phyloP scores from a whole-genome alignment of 2,113 vertebrate genomes.

The Sinocyclocheilus maitianheensis region DNA sequence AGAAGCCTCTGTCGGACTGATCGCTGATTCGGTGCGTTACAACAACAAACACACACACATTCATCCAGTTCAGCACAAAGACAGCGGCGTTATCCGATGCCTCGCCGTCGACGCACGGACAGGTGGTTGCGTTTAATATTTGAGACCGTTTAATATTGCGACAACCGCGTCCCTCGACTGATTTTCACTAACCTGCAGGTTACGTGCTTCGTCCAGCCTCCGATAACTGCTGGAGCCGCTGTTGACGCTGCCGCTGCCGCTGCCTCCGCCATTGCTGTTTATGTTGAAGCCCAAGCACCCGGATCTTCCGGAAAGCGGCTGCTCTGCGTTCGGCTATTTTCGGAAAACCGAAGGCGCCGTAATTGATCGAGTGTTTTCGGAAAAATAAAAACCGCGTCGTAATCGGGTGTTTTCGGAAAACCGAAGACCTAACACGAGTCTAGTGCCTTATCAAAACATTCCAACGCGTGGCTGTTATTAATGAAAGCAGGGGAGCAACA shows the following conservation, averaged over 20 bases:
- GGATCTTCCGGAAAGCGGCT: constrained; percentile 76
- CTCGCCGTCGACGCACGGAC: neutral
- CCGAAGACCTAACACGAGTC: neutral
- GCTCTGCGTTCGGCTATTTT: constrained; percentile 61
- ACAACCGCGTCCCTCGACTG: no score
- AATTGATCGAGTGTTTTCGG: constrained; percentile 32
- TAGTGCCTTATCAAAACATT: neutral
- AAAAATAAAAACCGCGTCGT: neutral
- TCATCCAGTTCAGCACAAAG: constrained; percentile 38
- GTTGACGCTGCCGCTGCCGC: constrained; percentile 73
- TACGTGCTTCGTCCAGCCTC: constrained; percentile 83
- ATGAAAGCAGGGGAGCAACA: no score
- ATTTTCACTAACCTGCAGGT: constrained; percentile 75
- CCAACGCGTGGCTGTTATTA: no score
- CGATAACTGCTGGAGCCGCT: constrained; percentile 70
- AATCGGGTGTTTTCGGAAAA: neutral
- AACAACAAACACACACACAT: constrained; percentile 36
- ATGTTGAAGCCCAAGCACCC: constrained; percentile 73
- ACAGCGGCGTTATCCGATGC: constrained; percentile 45
- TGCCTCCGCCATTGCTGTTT: constrained; percentile 87
- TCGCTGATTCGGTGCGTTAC: constrained; percentile 22
- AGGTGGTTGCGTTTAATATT: neutral
- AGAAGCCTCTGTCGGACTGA: constrained; percentile 1
- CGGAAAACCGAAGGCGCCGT: constrained; percentile 33
- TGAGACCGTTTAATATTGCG: neutral